A percentile compares a stretch with the other conserved stretches of the same genome.
phyloP scores from a whole-genome alignment of 2,888 invertebrate species.

The Plutella xylostella region DNA sequence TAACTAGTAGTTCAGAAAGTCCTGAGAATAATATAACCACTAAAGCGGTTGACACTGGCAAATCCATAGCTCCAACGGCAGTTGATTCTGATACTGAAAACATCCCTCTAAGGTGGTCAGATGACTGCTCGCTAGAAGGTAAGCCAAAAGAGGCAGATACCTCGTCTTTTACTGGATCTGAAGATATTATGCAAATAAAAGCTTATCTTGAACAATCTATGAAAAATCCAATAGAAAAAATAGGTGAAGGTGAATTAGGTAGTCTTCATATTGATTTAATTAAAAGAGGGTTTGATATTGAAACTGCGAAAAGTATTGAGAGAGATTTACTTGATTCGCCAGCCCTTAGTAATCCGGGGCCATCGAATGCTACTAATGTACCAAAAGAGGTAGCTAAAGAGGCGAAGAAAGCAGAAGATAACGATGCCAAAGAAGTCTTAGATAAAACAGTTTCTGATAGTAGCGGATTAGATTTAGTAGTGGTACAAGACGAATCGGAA shows the following conservation, averaged over 20 bases:
- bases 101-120: conserved; percentile 45
- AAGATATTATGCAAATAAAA: conserved; percentile 51
- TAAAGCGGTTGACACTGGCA: conserved; percentile 29
- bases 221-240: background rate
- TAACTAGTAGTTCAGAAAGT: conserved; percentile 41
- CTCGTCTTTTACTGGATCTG: conserved; percentile 29
- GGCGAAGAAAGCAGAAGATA: background rate
- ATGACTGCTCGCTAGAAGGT: conserved; percentile 48
- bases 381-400: background rate
- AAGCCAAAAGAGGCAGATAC: conserved; percentile 25
- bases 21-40: conserved; percentile 31
- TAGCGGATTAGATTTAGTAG: conserved; percentile 24
- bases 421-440: background rate
- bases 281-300: conserved; percentile 53
- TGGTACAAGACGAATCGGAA: conserved; percentile 29
- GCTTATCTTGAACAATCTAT: conserved; percentile 35
- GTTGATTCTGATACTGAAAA: conserved; percentile 48
- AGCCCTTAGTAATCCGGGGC: background rate
- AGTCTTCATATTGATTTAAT: conserved; percentile 47
- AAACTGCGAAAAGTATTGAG: conserved; percentile 58
- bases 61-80: conserved; percentile 18
- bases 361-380: background rate
- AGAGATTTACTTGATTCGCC: conserved; percentile 49
- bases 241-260: conserved; percentile 17
- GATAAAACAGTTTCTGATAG: conserved; percentile 14